Base-by-base conservation (phyloP, 2,888 invertebrate genomes). In the Aleiodes testaceus region DNA sequence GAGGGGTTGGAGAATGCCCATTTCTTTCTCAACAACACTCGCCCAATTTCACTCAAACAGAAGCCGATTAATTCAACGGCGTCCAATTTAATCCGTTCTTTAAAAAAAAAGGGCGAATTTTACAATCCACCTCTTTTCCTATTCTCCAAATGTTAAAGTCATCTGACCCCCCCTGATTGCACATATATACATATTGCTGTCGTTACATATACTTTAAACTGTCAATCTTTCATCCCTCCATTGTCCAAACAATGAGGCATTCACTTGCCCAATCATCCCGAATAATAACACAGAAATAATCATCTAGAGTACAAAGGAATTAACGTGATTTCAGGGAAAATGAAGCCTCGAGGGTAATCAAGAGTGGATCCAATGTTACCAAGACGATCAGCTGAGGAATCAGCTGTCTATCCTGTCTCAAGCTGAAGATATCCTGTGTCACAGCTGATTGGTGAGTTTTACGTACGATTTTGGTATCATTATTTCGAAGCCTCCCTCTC, bases 201-300 rank as follows among this genome's bases (percentile, higher is more conserved):
- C 85, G 86, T 87, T 86, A 86, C 86, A 87, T 85, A 87, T 87
- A 87, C 87, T 87, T 77, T 87, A 85, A 86, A 85, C 87, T 86
- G 87, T 87, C 87, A 87, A 87, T 87, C 86, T 85, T 14, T n/a
- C 18, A 42, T 59, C 2, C 36, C 26, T 26, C 5, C 26, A 5
- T 26, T 26, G 26, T 26, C 3, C 26, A 26, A 26, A 26, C 26
- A 26, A 26, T 26, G 26, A 26, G 26, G 5, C 3, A 26, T 26
- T 26, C 26, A 26, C 26, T 26, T 26, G 26, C 3, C 26, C 26
- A 26, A 26, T 26, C 26, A 26, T n/a, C n/a, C 26, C 26, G 26
- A 18, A 61, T 61, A 44, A 61, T 20, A 44, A 20, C 12, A 5
- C 26, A 1, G 9, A 26, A 20, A 6, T 11, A 12, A 36, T 61